Base-by-base conservation (phyloP, 2,888 invertebrate species). In the Sthenelais limicola region DNA sequence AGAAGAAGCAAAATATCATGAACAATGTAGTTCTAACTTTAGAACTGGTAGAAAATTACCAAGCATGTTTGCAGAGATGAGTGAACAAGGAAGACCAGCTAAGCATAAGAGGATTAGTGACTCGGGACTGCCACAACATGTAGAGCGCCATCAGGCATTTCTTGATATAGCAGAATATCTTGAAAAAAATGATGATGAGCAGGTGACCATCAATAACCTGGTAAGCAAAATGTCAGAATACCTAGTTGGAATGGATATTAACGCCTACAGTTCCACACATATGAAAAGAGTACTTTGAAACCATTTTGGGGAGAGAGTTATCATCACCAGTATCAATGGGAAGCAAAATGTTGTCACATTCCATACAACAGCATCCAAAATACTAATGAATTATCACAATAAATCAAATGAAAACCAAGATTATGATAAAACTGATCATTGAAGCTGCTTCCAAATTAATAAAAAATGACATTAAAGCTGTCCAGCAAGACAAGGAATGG, bases 131-230 rank as follows among this genome's bases (percentile, higher is more conserved):
- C 47, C 47, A 43, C 12, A n/a, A 15, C n/a, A n/a, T n/a, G n/a
- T n/a, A n/a, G n/a, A n/a, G n/a, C n/a, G 47, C 47, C 12, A 43
- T n/a, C 21, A 51, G 26, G 51, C 51, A 51, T 51, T 51, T 51
- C 4, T 9, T 5, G 26, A 4, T 7, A 18, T 18, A 9, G 26
- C 26, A 5, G 7, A 18, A 51, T 51, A 51, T 18, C 51, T 51
- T 9, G 21, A 51, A 51, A 18, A 51, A 7, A 51, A 51, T 51
- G 51, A 51, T 51, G 51, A 51, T 18, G 51, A 51, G 51, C 4
- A 4, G 18, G 51, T 51, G 21, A 9, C 51, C 4, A 18, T 51
- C 18, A 4, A 4, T 5, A 26, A 51, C 18, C 18, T 51, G 5
- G 18, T 18, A 18, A 26, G 26, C 21, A 51, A 51, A 51, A 51